Base-by-base conservation (phyloP, 2,797 vertebrate genomes). In the Molossus alvarezi region DNA sequence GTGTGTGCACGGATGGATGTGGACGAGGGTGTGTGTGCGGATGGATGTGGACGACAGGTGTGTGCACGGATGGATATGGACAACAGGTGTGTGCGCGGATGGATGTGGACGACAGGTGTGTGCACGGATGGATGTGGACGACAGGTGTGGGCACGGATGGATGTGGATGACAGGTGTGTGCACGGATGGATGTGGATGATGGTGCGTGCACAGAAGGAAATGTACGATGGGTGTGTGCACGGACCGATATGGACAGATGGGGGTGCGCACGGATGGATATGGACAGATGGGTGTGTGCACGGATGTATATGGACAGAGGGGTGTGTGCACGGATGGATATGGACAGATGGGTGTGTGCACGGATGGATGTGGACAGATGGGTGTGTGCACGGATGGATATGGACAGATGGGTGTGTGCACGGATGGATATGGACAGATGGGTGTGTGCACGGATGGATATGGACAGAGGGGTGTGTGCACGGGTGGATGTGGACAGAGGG, bases 191-290 rank as follows among this genome's bases (percentile, higher is more conserved):
- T 33, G 0, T 85, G 21, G 17, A 2, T 20, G 48, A 45, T 45
- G 6, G 0, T 23, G 15, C 8, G 0, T 27, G 29, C 29, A 0
- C 21, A 4, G 20, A 0, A 60, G 29, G 17, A 0, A 2, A 51
- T 45, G 41, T 5, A 45, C 41, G 4, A 45, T 45, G 41, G 33
- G 41, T 45, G 41, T 45, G 41, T n/a, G 7, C 53, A 4, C 27
- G 17, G 37, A 2, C 25, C 1, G 11, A 6, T 45, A 45, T 25
- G 33, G 45, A 3, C 41, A 9, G 6, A 0, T 85, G 14, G 0
- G 0, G 6, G n/a, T 4, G 0, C 1, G 25, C 45, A 2, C 1
- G 23, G 48, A 4, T 27, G 20, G 21, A 45, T 45, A 51, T 51
- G 51, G 51, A 51, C 51, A 29, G 2, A 1, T 25, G 14, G 65